Base-by-base conservation (phyloP, 2,113 vertebrate species). In the Malurus cyaneus region DNA sequence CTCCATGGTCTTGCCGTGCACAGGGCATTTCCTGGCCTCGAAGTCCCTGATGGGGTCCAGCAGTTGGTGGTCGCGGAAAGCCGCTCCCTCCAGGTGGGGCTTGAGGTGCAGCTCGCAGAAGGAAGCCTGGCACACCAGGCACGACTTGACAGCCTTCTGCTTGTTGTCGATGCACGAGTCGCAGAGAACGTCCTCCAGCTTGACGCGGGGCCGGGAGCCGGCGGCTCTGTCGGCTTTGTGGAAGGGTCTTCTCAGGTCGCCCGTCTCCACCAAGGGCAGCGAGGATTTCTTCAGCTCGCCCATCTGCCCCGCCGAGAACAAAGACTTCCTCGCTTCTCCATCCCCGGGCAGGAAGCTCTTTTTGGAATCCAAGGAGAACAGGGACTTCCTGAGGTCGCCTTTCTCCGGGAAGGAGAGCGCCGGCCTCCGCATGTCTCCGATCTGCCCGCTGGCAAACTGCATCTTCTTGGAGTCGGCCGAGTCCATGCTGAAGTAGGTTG, bases 41-140 rank as follows among this genome's bases (percentile, higher is more conserved):
- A 99, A 98, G 97, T 99, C 97, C 61, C 94, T 93, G 91, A 98
- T 98, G 72, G 99, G 99, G 79, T 98, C 98, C 32, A 99, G 98
- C 72, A 99, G 98, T 92, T 99, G 99, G 97, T 99, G 99, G 96
- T 99, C 99, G 64, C 99, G 98, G 97, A 99, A 98, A 18, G 99
- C 98, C 1, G 99, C 98, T 44, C 99, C 99, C 92, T 99, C 98
- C 76, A 99, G 98, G 73, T 99, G 99, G 66, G 99, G 98, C 95
- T 99, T 99, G 46, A 99, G 94, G 94, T 99, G 99, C 76, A 98
- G 96, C 89, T 99, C 99, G 2, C 99, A 99, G 97, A 99, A 99
- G 73, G 98, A 99, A 18, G 99, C 99, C 97, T 99, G 98, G 94
- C 99, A 99, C 77, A 99, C 98, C 96, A 99, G 95, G 92, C 99